A percentile compares a stretch with the other conserved stretches of the same genome.
These are phyloP conservation scores for Pachyrhynchus sulphureomaculatus DNA, from an alignment of 1,140 invertebrate genomes.

Conservation along the genomic window DNA sequence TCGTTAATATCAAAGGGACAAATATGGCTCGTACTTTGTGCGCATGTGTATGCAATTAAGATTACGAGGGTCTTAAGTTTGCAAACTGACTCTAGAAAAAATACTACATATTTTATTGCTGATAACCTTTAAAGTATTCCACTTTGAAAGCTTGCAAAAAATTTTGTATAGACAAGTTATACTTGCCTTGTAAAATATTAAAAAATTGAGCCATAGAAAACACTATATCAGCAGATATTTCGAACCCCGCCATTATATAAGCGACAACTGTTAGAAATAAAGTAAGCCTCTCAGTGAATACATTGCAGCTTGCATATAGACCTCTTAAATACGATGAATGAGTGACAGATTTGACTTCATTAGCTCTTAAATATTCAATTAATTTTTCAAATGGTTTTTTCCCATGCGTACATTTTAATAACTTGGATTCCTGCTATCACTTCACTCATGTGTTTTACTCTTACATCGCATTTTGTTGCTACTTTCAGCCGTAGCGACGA, in stretches of 20 bases:
- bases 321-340: conserved; percentile 70
- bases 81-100: too few species aligned
- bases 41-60: too few species aligned
- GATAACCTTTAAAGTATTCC: too few species aligned
- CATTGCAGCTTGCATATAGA: conserved; percentile 67
- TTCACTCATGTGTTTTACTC: conserved; percentile 81
- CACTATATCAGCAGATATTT: conserved; percentile 67
- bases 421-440: conserved; percentile 71
- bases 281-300: conserved; percentile 71
- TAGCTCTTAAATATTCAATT: conserved; percentile 55
- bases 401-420: conserved; percentile 83
- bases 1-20: too few species aligned
- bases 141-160: too few species aligned
- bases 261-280: conserved; percentile 72
- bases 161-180: too few species aligned
- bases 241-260: conserved; percentile 64
- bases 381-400: conserved; percentile 66
- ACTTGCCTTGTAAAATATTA: conserved; percentile 58
- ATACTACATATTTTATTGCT: too few species aligned
- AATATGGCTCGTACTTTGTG: too few species aligned
- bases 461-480: conserved; percentile 65
- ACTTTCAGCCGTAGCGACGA: conserved; percentile 58
- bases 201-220: conserved; percentile 74
- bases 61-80: too few species aligned
- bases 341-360: conserved; percentile 69